Evolutionary conservation across 2,888 invertebrate species (phyloP).

Genomic region (Meteorus cinctellus): DNA sequence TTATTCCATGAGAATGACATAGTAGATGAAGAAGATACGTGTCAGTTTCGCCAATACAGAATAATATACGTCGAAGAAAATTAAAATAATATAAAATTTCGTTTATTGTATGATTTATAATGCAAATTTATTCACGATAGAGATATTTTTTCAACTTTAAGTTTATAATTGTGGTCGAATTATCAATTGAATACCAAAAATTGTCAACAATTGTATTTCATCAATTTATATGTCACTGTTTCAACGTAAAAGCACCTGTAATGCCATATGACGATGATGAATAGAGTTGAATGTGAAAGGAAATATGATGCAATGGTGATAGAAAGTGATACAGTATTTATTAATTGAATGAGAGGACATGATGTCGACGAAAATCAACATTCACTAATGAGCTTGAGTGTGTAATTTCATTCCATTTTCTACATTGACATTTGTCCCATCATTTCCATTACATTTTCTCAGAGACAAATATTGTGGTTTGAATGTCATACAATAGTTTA

Average conservation of each 20-base stretch:
- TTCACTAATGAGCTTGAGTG: constrained; percentile 36
- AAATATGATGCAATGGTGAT: constrained; percentile 17
- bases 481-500: background rate
- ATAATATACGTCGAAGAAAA: too few relatives aligned
- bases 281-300: background rate
- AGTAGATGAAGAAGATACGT: constrained; percentile 2
- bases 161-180: too few relatives aligned
- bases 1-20: background rate
- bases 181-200: too few relatives aligned
- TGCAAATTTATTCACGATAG: too few relatives aligned
- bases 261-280: background rate
- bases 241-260: too few relatives aligned
- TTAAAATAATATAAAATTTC: too few relatives aligned
- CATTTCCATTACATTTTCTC: background rate
- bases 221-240: background rate
- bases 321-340: constrained; percentile 36
- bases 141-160: too few relatives aligned
- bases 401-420: constrained; percentile 52
- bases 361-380: constrained; percentile 58
- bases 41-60: too few relatives aligned
- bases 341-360: constrained; percentile 53
- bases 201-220: too few relatives aligned
- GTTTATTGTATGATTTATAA: too few relatives aligned
- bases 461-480: background rate
- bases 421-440: constrained; percentile 14